These are phyloP conservation scores for Cephus runcator DNA, from an alignment of 2,888 invertebrate genomes.

Conservation along the genomic window DNA sequence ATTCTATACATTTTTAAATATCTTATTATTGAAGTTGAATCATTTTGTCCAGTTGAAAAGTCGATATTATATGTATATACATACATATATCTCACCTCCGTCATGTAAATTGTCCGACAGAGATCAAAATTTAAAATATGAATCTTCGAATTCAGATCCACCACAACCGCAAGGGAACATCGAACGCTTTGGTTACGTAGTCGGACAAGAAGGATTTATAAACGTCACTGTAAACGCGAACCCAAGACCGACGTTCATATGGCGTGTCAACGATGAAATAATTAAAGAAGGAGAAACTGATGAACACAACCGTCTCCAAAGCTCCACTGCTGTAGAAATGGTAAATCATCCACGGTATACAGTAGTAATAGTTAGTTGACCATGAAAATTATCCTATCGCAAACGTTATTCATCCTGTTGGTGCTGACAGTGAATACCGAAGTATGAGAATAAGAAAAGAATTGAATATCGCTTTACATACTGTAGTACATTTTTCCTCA, in stretches of 20 bases:
- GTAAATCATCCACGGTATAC: conserved; percentile 51
- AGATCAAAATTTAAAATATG: neutral
- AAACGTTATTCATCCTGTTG: neutral
- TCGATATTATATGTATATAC: neutral
- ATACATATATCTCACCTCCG: too few relatives aligned
- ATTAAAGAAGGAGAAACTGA: conserved; percentile 69
- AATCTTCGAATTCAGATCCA: conserved; percentile 68
- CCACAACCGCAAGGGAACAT: conserved; percentile 71
- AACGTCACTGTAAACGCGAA: conserved; percentile 79
- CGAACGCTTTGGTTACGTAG: conserved; percentile 79
- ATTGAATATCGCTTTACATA: neutral
- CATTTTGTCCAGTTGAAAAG: neutral
- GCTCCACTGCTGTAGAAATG: conserved; percentile 65
- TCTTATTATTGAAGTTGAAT: neutral
- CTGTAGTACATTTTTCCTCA: neutral
- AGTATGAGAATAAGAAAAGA: neutral
- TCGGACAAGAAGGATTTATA: conserved; percentile 78
- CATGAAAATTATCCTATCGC: neutral
- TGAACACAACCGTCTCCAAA: conserved; percentile 66
- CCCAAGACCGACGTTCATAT: conserved; percentile 77
- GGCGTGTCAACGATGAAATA: conserved; percentile 72
- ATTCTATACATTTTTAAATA: neutral
- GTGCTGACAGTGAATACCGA: neutral
- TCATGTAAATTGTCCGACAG: neutral
- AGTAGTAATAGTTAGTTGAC: neutral